phyloP scores from a whole-genome alignment of 53 echinoderm and acorn worm genomes.

The Zoroaster sp. region DNA sequence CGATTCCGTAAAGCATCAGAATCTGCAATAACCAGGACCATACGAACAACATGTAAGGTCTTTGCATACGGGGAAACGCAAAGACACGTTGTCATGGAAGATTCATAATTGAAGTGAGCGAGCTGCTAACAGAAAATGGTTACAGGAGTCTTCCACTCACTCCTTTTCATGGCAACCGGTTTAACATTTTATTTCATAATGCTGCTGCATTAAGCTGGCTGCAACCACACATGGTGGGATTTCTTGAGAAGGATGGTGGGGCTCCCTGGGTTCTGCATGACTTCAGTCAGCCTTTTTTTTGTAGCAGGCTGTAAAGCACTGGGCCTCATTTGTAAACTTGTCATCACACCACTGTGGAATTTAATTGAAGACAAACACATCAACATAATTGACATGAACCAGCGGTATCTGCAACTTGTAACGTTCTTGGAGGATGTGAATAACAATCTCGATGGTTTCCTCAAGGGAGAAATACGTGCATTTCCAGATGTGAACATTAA shows the following conservation, averaged over 20 bases:
- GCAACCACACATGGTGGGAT: conserved; percentile 29
- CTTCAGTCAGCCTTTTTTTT: conserved; percentile 52
- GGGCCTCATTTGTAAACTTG: conserved; percentile 54
- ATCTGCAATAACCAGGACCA: conserved; percentile 28
- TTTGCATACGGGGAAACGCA: conserved; percentile 64
- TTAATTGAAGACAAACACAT: conserved; percentile 52
- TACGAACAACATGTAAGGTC: conserved; percentile 59
- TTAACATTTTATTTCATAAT: conserved; percentile 67
- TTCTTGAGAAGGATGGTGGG: conserved; percentile 53
- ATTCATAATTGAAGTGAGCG: background rate
- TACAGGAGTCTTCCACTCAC: conserved; percentile 48
- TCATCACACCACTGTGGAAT: conserved; percentile 64
- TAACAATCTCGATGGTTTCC: conserved; percentile 41
- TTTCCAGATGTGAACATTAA: conserved; percentile 35
- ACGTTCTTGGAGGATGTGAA: background rate
- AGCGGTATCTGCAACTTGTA: background rate
- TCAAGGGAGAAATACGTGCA: conserved; percentile 16
- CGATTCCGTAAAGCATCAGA: conserved; percentile 42
- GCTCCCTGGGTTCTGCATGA: conserved; percentile 51
- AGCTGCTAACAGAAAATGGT: conserved; percentile 34
- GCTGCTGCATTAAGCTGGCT: conserved; percentile 52
- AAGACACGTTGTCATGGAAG: conserved; percentile 57
- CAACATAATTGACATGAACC: conserved; percentile 25
- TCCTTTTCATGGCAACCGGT: conserved; percentile 57
- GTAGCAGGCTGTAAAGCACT: conserved; percentile 61